A percentile compares a stretch with the other conserved stretches of the same genome.
phyloP scores from a whole-genome alignment of 2,888 invertebrate species.

The Drosophila mimetica region DNA sequence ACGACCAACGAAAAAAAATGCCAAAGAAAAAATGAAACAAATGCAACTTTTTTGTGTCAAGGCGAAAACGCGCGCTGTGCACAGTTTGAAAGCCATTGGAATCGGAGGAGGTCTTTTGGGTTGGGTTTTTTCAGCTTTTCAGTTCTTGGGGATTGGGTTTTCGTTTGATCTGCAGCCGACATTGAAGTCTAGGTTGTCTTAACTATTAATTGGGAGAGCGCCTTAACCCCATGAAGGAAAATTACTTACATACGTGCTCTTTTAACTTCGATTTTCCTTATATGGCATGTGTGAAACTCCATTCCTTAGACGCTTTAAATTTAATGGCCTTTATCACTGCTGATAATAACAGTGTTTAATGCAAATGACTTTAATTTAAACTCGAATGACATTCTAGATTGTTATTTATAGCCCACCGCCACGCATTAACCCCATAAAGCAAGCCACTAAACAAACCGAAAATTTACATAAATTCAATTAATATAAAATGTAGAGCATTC shows the following conservation, averaged over 20 bases:
- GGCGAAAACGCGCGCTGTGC: slow-evolving; percentile 70
- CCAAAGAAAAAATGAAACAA: slow-evolving; percentile 43
- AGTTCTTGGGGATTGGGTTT: slow-evolving; percentile 33
- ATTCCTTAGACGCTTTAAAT: not conserved
- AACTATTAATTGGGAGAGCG: slow-evolving; percentile 46
- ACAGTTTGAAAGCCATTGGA: slow-evolving; percentile 69
- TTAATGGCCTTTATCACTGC: slow-evolving; percentile 3
- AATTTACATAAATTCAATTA: slow-evolving; percentile 58
- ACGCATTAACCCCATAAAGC: slow-evolving; percentile 44
- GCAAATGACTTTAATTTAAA: slow-evolving; percentile 27
- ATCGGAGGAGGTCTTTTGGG: slow-evolving; percentile 55
- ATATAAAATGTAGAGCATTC: slow-evolving; percentile 53
- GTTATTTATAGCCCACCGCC: slow-evolving; percentile 38
- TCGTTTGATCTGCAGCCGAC: slow-evolving; percentile 69
- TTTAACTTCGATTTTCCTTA: not conserved
- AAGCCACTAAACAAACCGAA: slow-evolving; percentile 16
- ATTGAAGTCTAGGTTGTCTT: slow-evolving; percentile 35
- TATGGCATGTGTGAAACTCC: not conserved
- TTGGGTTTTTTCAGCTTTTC: slow-evolving; percentile 29
- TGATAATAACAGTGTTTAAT: slow-evolving; percentile 25
- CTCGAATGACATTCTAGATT: slow-evolving; percentile 41
- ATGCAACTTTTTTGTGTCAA: slow-evolving; percentile 62
- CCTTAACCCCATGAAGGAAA: slow-evolving; percentile 10
- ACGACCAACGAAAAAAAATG: slow-evolving; percentile 42
- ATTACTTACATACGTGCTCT: no score